A percentile compares a stretch with the other conserved stretches of the same genome.
phyloP scores from a whole-genome alignment of 2,113 vertebrate genomes.

The Butorides virescens region DNA sequence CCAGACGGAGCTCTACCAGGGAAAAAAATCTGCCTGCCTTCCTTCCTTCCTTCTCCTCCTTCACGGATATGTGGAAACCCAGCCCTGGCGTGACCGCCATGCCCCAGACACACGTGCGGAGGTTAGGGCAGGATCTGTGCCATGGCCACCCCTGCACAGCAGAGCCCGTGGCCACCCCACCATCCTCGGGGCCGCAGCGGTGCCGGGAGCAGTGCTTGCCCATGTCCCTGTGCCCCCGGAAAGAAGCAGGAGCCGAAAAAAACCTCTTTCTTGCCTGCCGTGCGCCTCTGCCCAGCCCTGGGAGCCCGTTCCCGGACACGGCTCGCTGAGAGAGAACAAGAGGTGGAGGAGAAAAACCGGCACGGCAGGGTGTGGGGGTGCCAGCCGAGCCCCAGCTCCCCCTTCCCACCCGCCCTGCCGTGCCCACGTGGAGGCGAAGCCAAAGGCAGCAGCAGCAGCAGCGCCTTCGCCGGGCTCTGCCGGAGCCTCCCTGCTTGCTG shows the following conservation, averaged over 20 bases:
- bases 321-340: not conserved
- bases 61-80: not conserved
- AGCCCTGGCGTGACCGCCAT: accelerated
- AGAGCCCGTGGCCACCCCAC: not conserved
- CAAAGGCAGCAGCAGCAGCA: not conserved
- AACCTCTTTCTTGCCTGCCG: not conserved
- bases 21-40: not conserved
- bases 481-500: not conserved
- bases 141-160: not conserved
- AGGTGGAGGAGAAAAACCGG: conserved; percentile 47
- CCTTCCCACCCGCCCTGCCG: not conserved
- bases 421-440: not conserved
- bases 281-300: not conserved
- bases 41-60: not conserved
- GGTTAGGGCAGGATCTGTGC: not conserved
- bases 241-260: not conserved
- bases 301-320: not conserved
- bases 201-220: accelerated
- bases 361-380: not conserved
- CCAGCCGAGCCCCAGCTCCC: not conserved
- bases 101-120: not conserved
- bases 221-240: accelerated
- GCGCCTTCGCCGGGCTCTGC: not conserved
- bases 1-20: not conserved
- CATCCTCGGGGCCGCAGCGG: not conserved